Base-by-base conservation (phyloP, 1,140 invertebrate species). In the Ditylenchus dipsaci region DNA sequence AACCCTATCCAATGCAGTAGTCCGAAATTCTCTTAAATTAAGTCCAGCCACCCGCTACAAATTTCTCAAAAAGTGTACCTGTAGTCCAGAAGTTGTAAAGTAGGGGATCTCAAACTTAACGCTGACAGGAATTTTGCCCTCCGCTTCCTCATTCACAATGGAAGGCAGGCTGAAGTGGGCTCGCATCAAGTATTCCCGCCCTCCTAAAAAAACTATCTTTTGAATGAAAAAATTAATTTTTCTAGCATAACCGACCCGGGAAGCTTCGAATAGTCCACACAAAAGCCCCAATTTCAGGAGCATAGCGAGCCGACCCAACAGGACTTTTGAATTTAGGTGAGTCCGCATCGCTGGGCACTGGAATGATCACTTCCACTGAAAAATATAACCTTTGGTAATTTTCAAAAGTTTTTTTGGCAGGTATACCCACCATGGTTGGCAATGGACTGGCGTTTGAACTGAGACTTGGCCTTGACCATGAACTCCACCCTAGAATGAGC, bases 31-130 rank as follows among this genome's bases (percentile, higher is more conserved):
- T n/a, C n/a, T n/a, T n/a, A n/a, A n/a, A n/a, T n/a, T n/a, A n/a
- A n/a, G n/a, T n/a, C n/a, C n/a, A n/a, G n/a, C n/a, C n/a, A n/a
- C n/a, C n/a, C n/a, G n/a, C n/a, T n/a, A n/a, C n/a, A n/a, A n/a
- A n/a, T n/a, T n/a, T n/a, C n/a, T 68, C 23, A 49, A 63, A 47
- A 47, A 1, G 1, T 15, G 26, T 53, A 74, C 72, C 71, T 76
- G 75, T 33, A 77, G 97, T 1, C 96, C 96, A 23, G 95, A 97
- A 53, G 95, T 97, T 0, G 95, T 99, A 77, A 98, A 99, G 80
- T 98, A 99, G 0, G 96, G 95, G 79, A 99, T 99, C 86, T 99
- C 96, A 87, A 99, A 99, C 86, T 95, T 95, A 1, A 99, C 95
- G 85, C 95, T 91, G 75, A 99, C 98, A 0, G 96, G 96, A 42